Base-by-base conservation (phyloP, 1,140 invertebrate species). In the Orchesella cincta region DNA sequence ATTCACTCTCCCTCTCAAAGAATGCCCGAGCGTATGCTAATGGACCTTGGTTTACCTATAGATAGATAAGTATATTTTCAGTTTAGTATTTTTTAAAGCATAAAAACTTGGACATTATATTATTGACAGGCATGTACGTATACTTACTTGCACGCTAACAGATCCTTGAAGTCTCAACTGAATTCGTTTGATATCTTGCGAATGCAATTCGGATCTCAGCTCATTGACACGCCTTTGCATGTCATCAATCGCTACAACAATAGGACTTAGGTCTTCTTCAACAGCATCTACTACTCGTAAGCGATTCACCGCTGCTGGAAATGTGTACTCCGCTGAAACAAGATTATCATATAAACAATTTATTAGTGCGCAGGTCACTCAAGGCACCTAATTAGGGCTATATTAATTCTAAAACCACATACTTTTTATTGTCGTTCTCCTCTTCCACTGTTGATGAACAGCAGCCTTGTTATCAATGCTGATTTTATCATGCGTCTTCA, bases 1-100 rank as follows among this genome's bases (percentile, higher is more conserved):
- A 82, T 67, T 82, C 81, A 64, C 67, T 51, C 71, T 82, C 81
- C 46, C 75, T 80, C 52, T 82, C 81, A 34, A 82, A 78, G 46
- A 82, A 82, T 29, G 81, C 81, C 57, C 81, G 67, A 52, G 78
- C 81, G 71, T 82, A 82, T 16, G 81, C 79, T 36, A 82, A 70
- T 31, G 79, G 79, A 20, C 81, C 81, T 82, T 82, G 81, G 64
- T 82, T 82, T 16, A 82, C 81, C 81, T 82, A 76, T 29, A 36
- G 31, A 20, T 39, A 18, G 29, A 67, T 2, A 31, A 5, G 29
- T 29, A 57, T 14, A 75, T 16, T 57, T 3, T 14, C 18, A 76
- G n/a, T 34, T 76, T 3, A 54, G 20, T 46, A 33, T 33, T 35
- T 18, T 28, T n/a, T n/a, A n/a, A n/a, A n/a, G n/a, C n/a, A n/a